These are phyloP conservation scores for Apostichopus leukothele DNA, from an alignment of 53 echinoderm and acorn worm genomes.

Conservation along the genomic window DNA sequence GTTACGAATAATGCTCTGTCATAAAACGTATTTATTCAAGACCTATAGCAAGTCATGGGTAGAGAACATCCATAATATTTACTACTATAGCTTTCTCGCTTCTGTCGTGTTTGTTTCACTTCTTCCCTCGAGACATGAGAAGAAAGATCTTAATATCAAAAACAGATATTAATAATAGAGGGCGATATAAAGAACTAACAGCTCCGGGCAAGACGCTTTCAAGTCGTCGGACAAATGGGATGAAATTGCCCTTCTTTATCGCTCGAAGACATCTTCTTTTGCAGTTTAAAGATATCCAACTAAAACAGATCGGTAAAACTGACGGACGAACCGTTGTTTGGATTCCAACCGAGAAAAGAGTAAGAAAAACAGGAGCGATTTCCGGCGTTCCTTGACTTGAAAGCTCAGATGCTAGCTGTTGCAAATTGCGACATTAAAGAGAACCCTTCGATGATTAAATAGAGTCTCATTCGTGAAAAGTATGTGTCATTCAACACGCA, in stretches of 20 bases:
- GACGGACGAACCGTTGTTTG: constrained; percentile 4
- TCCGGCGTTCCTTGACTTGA: constrained; percentile 24
- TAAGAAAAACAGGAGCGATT: constrained; percentile 23
- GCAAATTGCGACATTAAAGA: constrained; percentile 1
- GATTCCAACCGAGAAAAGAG: constrained; percentile 17
- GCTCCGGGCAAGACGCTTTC: background rate
- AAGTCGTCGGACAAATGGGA: background rate
- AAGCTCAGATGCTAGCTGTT: background rate
- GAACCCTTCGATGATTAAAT: background rate
- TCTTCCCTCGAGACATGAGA: background rate
- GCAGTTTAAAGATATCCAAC: background rate
- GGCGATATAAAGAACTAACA: constrained; percentile 35
- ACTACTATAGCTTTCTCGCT: too few species aligned
- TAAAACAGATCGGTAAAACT: constrained; percentile 32
- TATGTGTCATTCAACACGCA: too few species aligned
- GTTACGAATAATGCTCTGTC: too few species aligned
- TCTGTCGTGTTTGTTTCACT: constrained; percentile 1
- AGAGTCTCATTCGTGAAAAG: background rate
- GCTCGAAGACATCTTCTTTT: background rate
- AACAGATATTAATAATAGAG: constrained; percentile 25
- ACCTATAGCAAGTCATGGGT: too few species aligned
- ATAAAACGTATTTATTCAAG: too few species aligned
- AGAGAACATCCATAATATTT: too few species aligned
- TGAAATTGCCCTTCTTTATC: background rate
- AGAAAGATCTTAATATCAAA: constrained; percentile 17